These are phyloP conservation scores for Girardia tigrina DNA, from an alignment of 2,888 invertebrate genomes.

Conservation along the genomic window DNA sequence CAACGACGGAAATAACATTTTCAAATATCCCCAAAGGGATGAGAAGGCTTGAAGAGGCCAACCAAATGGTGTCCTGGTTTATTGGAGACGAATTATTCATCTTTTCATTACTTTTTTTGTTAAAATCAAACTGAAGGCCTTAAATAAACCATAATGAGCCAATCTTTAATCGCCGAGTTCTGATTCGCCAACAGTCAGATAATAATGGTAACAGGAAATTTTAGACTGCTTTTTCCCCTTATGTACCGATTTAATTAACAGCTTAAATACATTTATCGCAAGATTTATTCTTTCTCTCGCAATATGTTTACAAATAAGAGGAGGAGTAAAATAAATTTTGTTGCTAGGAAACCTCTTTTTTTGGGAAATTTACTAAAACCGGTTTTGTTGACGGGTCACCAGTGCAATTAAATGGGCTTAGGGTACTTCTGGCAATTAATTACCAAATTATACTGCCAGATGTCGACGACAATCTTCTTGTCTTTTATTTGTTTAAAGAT, in stretches of 20 bases:
- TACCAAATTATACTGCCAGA: not conserved
- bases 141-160: not conserved
- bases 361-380: not conserved
- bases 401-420: not conserved
- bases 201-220: not conserved
- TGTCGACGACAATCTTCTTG: too few relatives aligned
- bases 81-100: not conserved
- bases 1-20: constrained; percentile 30
- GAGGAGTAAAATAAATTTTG: not conserved
- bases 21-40: constrained; percentile 28
- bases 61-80: constrained; percentile 25
- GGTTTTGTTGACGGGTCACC: not conserved
- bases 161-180: not conserved
- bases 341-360: not conserved
- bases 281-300: not conserved
- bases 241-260: not conserved
- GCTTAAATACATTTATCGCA: not conserved
- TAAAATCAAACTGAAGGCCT: too few relatives aligned
- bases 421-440: not conserved
- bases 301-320: not conserved
- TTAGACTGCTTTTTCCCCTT: not conserved
- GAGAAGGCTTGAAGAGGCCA: not conserved
- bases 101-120: not conserved
- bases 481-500: too few relatives aligned
- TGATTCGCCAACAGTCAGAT: not conserved